A percentile compares a stretch with the other conserved stretches of the same genome.
phyloP scores from a whole-genome alignment of 92 coral and sea anemone species.

The Porites divaricata region DNA sequence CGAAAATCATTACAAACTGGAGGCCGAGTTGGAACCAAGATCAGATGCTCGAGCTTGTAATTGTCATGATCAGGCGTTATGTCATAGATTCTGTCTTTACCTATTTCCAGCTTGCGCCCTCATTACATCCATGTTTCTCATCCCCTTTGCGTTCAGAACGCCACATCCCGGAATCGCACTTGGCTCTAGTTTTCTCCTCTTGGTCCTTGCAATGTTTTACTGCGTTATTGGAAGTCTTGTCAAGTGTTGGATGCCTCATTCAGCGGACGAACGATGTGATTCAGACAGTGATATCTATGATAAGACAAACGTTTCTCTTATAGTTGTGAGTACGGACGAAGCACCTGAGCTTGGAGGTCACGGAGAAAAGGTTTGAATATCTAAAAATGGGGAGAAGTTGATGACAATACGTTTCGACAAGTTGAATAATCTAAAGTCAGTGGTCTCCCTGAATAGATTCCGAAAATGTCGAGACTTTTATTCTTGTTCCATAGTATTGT shows the following conservation, averaged over 20 bases:
- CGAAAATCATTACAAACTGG: not conserved
- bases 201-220: slow-evolving; percentile 28
- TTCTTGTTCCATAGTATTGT: not conserved
- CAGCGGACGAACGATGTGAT: not conserved
- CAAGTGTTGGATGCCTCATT: slow-evolving; percentile 25
- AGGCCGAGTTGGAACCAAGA: not conserved
- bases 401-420: no score
- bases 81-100: not conserved
- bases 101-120: slow-evolving; percentile 26
- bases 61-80: not conserved
- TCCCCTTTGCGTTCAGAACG: slow-evolving; percentile 24
- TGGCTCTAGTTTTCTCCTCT: slow-evolving; percentile 36
- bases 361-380: not conserved
- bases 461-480: not conserved
- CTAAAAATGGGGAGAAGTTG: not conserved
- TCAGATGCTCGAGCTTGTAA: not conserved
- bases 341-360: not conserved
- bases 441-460: not conserved
- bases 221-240: slow-evolving; percentile 22
- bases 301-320: not conserved
- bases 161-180: slow-evolving; percentile 15
- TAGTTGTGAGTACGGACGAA: slow-evolving; percentile 5
- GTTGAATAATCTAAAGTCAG: not conserved
- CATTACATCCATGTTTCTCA: slow-evolving; percentile 2
- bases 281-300: slow-evolving; percentile 1